Percentiles rank a stretch among this genome's conserved stretches.
Evolutionary conservation across 2,113 vertebrate genomes (phyloP).

Genomic region (Psittacus erithacus): DNA sequence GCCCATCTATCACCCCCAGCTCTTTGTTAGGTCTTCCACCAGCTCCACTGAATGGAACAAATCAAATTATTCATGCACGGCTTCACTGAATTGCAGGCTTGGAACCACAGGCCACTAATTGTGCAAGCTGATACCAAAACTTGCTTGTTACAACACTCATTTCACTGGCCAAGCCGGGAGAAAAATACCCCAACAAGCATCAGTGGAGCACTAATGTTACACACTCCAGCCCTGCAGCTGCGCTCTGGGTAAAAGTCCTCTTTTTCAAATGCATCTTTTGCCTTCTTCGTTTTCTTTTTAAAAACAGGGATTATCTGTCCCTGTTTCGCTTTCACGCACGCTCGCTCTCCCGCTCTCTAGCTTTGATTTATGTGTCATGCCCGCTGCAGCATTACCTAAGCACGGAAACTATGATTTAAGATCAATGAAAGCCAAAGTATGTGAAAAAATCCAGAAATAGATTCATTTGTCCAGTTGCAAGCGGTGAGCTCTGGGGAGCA

Average conservation of each 20-base stretch:
- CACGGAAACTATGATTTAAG: slow-evolving; percentile 54
- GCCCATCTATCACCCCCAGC: slow-evolving; percentile 74
- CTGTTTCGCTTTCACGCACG: not conserved
- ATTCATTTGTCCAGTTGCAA: not conserved
- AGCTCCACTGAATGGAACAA: slow-evolving; percentile 74
- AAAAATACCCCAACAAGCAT: slow-evolving; percentile 58
- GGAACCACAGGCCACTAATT: slow-evolving; percentile 73
- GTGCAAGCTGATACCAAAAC: slow-evolving; percentile 70
- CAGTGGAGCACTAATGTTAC: slow-evolving; percentile 39
- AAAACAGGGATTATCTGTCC: slow-evolving; percentile 60
- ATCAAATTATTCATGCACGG: slow-evolving; percentile 84
- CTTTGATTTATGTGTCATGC: slow-evolving; percentile 49
- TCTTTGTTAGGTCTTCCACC: slow-evolving; percentile 72
- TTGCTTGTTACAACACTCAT: slow-evolving; percentile 68
- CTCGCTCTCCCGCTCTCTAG: not conserved
- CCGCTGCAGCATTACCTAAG: slow-evolving; percentile 39
- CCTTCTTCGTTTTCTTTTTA: slow-evolving; percentile 26
- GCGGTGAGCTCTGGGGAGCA: not conserved
- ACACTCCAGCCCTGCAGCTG: slow-evolving; percentile 43
- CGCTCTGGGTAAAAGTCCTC: slow-evolving; percentile 26
- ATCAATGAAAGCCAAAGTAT: slow-evolving; percentile 42
- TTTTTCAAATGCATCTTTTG: slow-evolving; percentile 29
- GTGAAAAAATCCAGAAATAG: slow-evolving; percentile 19
- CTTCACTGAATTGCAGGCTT: slow-evolving; percentile 73
- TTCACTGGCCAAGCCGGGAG: slow-evolving; percentile 15